These are phyloP conservation scores for Scaptodrosophila lebanonensis DNA, from an alignment of 1,140 invertebrate species.

Conservation along the genomic window DNA sequence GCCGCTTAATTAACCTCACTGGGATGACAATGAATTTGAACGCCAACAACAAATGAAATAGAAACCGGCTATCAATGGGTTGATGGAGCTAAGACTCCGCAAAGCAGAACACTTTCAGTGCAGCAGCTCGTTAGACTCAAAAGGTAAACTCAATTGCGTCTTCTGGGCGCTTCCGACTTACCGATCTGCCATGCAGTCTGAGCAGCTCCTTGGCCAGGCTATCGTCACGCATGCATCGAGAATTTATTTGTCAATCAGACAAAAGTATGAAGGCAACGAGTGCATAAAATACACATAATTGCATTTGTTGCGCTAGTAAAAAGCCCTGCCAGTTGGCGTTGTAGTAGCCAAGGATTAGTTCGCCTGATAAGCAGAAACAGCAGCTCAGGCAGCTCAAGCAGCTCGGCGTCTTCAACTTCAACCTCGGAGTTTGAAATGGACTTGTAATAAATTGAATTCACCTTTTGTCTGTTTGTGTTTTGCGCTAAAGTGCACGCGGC, in stretches of 20 bases:
- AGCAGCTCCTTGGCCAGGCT: constrained; percentile 14
- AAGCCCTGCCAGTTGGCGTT: too few species aligned
- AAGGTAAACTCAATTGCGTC: not conserved
- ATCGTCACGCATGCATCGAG: constrained; percentile 69
- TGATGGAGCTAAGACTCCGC: not conserved
- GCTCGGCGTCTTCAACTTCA: constrained; percentile 54
- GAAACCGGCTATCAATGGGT: constrained; percentile 53
- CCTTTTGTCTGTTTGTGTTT: constrained; percentile 65
- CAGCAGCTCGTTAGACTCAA: constrained; percentile 53
- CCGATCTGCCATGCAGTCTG: not conserved
- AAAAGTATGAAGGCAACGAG: constrained; percentile 62
- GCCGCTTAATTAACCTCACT: constrained; percentile 60
- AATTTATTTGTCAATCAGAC: constrained; percentile 72
- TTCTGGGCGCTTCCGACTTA: not conserved
- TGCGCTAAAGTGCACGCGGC: constrained; percentile 43
- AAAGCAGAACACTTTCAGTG: constrained; percentile 55
- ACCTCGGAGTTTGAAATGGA: constrained; percentile 61
- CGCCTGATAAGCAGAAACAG: constrained; percentile 42
- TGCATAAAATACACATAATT: constrained; percentile 73
- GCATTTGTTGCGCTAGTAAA: constrained; percentile 61
- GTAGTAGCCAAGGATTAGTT: constrained; percentile 40
- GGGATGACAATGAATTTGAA: constrained; percentile 53
- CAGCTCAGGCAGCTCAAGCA: constrained; percentile 14
- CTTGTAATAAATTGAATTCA: constrained; percentile 73
- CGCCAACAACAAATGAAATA: constrained; percentile 20